Evolutionary conservation across 2,888 invertebrate genomes (phyloP).

Genomic region (Epistrophella euchroma): DNA sequence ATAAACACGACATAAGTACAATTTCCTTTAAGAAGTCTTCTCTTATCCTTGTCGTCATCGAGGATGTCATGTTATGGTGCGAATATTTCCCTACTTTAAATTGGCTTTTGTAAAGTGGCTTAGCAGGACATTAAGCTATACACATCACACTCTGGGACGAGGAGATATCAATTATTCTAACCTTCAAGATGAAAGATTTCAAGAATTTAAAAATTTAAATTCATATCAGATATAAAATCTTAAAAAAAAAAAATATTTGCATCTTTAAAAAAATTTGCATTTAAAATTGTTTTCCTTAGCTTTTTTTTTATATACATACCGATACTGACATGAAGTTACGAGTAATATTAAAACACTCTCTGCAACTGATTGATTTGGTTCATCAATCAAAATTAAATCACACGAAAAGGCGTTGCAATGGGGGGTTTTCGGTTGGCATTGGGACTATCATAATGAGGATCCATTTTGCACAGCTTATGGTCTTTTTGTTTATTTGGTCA

Average conservation of each 20-base stretch:
- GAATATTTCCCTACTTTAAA: background rate
- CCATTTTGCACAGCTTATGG: constrained; percentile 35
- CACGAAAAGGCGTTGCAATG: constrained; percentile 12
- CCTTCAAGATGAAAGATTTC: background rate
- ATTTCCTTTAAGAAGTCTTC: constrained; percentile 1
- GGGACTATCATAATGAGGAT: constrained; percentile 23
- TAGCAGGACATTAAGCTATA: background rate
- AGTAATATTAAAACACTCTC: constrained; percentile 47
- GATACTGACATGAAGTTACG: background rate
- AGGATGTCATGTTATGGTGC: background rate
- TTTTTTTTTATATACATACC: background rate
- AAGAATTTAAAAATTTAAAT: background rate
- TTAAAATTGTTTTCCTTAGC: background rate
- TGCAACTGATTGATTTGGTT: constrained; percentile 69
- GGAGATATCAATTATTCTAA: background rate
- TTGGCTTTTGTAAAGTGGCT: background rate
- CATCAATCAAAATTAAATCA: constrained; percentile 64
- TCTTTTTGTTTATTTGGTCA: constrained; percentile 44
- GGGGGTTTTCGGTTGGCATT: background rate
- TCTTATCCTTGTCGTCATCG: constrained; percentile 1
- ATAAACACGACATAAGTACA: constrained; percentile 7
- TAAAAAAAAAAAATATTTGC: background rate
- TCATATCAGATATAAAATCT: background rate
- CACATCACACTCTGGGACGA: background rate
- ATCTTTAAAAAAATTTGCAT: background rate